phyloP scores from a whole-genome alignment of 1,140 invertebrate genomes.

The Diabrotica virgifera region DNA sequence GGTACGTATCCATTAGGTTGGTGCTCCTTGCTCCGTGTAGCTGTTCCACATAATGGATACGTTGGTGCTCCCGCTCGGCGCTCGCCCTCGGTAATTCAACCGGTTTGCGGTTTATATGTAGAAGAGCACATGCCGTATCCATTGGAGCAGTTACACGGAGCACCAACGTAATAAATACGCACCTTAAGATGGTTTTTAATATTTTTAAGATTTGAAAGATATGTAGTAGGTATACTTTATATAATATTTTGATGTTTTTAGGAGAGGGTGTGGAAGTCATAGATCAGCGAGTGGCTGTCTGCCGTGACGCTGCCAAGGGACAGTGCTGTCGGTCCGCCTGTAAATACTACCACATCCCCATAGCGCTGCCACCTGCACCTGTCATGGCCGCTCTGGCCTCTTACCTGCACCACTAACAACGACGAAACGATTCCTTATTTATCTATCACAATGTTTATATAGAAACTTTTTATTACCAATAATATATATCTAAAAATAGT shows the following conservation, averaged over 20 bases:
- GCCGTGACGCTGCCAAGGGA: conserved; percentile 88
- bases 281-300: conserved; percentile 90
- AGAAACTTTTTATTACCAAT: conserved; percentile 46
- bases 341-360: conserved; percentile 92
- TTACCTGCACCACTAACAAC: conserved; percentile 48
- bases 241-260: conserved; percentile 43
- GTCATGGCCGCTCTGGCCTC: conserved; percentile 57
- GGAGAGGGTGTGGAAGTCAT: conserved; percentile 90
- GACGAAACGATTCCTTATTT: conserved; percentile 43
- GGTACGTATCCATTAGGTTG: too few relatives aligned
- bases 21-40: too few relatives aligned
- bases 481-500: conserved; percentile 38
- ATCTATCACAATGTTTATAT: conserved; percentile 46
- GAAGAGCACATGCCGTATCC: too few relatives aligned
- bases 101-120: too few relatives aligned
- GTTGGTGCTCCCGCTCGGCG: too few relatives aligned
- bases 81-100: too few relatives aligned
- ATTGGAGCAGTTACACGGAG: too few relatives aligned
- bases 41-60: too few relatives aligned
- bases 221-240: too few relatives aligned
- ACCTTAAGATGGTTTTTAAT: too few relatives aligned
- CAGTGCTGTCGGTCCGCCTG: conserved; percentile 84
- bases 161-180: too few relatives aligned
- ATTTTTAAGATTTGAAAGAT: too few relatives aligned
- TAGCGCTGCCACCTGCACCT: conserved; percentile 73